Evolutionary conservation across 2,888 invertebrate genomes (phyloP).

Genomic region (Anthrax anthrax): DNA sequence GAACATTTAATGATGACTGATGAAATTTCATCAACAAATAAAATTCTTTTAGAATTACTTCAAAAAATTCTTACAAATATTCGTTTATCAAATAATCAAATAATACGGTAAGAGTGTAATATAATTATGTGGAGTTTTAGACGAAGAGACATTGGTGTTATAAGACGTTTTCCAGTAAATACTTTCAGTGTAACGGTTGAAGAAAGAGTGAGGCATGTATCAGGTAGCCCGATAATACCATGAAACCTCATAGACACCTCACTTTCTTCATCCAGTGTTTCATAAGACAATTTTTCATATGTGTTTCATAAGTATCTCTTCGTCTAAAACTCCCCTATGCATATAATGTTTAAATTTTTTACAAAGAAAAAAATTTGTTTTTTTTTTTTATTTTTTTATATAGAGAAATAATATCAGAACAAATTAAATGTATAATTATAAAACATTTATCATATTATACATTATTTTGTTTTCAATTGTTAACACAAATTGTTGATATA

Average conservation of each 20-base stretch:
- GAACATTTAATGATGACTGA: constrained; percentile 34
- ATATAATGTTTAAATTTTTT: not conserved
- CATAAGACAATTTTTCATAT: no score
- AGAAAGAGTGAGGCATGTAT: no score
- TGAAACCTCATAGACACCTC: no score
- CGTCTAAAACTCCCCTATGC: no score
- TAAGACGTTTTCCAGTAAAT: no score
- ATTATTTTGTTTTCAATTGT: constrained; percentile 29
- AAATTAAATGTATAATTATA: constrained; percentile 24
- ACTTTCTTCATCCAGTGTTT: no score
- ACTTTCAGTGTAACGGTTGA: no score
- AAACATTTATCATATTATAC: constrained; percentile 31
- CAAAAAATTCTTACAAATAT: constrained; percentile 16
- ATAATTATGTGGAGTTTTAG: no score
- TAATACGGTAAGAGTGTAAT: constrained; percentile 13
- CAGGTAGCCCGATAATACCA: no score
- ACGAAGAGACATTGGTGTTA: no score
- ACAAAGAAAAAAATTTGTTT: not conserved
- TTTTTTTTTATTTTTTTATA: not conserved
- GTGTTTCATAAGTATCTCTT: no score
- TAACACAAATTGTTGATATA: constrained; percentile 24
- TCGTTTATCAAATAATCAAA: constrained; percentile 16
- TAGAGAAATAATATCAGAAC: constrained; percentile 17
- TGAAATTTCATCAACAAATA: constrained; percentile 27
- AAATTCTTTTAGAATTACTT: constrained; percentile 22